Percentiles rank a stretch among this genome's conserved stretches.
Conservation (phyloP, 30 jellyfish, hydroid and myxozoan genomes). For the Cassiopea andromeda region DNA sequence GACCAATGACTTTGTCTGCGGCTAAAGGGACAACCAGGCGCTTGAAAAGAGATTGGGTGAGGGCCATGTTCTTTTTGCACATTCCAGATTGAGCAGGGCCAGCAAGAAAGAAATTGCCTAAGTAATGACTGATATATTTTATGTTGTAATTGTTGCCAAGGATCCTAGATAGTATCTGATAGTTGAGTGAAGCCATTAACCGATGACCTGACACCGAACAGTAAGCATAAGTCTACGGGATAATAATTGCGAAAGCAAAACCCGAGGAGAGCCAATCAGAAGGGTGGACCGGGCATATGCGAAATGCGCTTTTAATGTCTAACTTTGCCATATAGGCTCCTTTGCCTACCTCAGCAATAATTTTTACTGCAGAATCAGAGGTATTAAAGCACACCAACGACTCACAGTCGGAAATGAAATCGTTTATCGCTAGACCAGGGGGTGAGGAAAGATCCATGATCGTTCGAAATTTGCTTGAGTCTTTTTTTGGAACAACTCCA, state of each 20-base stretch:
- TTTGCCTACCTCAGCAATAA: conserved; percentile 19
- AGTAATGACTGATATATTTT: not conserved
- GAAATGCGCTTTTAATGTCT: conserved; percentile 41
- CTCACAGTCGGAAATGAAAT: conserved; percentile 25
- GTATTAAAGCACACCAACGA: conserved; percentile 17
- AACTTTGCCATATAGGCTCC: conserved; percentile 50
- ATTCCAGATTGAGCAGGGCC: conserved; percentile 16
- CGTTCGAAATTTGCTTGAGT: conserved; percentile 2
- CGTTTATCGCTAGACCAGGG: conserved; percentile 30
- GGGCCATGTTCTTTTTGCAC: not conserved
- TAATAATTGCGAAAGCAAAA: not conserved
- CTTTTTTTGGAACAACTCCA: conserved; percentile 46
- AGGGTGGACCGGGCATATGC: conserved; percentile 67
- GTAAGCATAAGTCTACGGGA: conserved; percentile 27
- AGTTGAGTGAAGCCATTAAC: not conserved
- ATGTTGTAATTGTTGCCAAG: not conserved
- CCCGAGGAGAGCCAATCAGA: conserved; percentile 47
- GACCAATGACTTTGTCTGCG: conserved; percentile 20
- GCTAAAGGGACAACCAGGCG: conserved; percentile 34
- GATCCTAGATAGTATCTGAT: conserved; percentile 23
- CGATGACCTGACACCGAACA: conserved; percentile 33
- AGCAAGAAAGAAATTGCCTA: conserved; percentile 25
- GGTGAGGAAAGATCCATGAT: conserved; percentile 65
- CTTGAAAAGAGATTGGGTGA: not conserved
- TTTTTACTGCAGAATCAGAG: conserved; percentile 50